phyloP scores from a whole-genome alignment of 2,113 vertebrate species.

The Pterocles gutturalis region DNA sequence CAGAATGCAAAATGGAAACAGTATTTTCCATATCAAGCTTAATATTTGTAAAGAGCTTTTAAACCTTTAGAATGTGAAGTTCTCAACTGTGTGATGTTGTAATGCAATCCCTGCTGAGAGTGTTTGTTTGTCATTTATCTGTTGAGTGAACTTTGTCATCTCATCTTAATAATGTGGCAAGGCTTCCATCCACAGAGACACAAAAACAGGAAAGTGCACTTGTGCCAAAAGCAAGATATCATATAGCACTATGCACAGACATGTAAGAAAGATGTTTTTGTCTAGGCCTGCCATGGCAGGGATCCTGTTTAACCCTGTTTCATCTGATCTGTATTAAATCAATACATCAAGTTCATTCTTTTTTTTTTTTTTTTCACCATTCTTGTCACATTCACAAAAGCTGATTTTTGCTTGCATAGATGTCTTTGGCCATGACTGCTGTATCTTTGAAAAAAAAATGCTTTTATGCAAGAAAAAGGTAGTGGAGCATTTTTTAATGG shows the following conservation, averaged over 20 bases:
- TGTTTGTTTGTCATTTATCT: not conserved
- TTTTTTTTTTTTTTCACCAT: not conserved
- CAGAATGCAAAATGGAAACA: not conserved
- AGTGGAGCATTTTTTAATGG: not conserved
- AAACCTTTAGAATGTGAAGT: not conserved
- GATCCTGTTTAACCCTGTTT: not conserved
- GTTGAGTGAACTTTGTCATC: not conserved
- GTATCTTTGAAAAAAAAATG: rapidly evolving
- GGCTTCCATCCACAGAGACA: not conserved
- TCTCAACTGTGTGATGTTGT: not conserved
- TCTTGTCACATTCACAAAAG: not conserved
- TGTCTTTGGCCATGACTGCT: not conserved
- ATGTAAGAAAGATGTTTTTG: not conserved
- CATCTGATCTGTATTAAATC: not conserved
- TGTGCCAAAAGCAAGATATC: not conserved
- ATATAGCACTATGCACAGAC: not conserved
- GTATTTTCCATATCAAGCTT: not conserved
- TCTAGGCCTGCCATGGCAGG: not conserved
- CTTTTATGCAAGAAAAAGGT: not conserved
- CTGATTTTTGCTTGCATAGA: not conserved
- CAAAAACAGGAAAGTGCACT: not conserved
- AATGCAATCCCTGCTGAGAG: not conserved
- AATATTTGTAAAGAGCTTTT: not conserved
- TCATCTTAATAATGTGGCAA: not conserved
- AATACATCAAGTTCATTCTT: not conserved